Percentiles rank a stretch among this genome's conserved stretches.
Conservation (phyloP, 1,140 invertebrate species). For the Drosophila pseudoananassae region DNA sequence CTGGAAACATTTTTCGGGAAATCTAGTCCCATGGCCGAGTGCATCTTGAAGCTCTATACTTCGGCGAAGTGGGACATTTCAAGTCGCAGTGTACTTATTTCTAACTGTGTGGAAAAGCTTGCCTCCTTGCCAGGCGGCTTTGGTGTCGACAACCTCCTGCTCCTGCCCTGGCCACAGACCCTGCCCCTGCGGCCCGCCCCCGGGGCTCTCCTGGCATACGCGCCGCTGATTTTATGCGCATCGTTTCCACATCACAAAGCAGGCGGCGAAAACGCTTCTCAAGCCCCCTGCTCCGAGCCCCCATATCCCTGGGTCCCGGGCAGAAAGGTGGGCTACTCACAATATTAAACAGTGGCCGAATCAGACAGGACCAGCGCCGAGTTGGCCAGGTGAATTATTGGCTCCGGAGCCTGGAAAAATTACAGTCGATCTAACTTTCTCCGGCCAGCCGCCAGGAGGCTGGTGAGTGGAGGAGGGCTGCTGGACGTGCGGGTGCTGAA, state of each 20-base stretch:
- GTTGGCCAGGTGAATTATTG: constrained; percentile 71
- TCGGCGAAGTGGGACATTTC: not conserved
- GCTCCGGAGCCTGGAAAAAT: constrained; percentile 34
- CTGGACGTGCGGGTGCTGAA: constrained; percentile 16
- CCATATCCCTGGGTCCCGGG: not conserved
- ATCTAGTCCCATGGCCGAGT: not conserved
- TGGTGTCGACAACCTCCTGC: constrained; percentile 65
- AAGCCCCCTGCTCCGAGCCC: not conserved
- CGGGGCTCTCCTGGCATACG: constrained; percentile 55
- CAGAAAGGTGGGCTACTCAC: constrained; percentile 61
- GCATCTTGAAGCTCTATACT: not conserved
- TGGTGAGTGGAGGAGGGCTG: not conserved
- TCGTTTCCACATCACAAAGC: constrained; percentile 75
- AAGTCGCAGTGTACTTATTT: not conserved
- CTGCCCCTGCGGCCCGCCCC: not conserved
- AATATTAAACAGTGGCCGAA: constrained; percentile 73
- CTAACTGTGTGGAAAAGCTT: constrained; percentile 2
- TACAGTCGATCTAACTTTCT: constrained; percentile 63
- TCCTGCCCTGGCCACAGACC: not conserved
- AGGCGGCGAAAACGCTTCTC: constrained; percentile 40
- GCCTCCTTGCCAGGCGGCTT: constrained; percentile 19
- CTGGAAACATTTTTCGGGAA: no score
- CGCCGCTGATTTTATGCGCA: constrained; percentile 79
- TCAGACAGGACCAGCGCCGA: constrained; percentile 41
- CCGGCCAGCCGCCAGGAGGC: no score